Evolutionary conservation across 2,888 invertebrate genomes (phyloP).

Genomic region (Meta bourneti): DNA sequence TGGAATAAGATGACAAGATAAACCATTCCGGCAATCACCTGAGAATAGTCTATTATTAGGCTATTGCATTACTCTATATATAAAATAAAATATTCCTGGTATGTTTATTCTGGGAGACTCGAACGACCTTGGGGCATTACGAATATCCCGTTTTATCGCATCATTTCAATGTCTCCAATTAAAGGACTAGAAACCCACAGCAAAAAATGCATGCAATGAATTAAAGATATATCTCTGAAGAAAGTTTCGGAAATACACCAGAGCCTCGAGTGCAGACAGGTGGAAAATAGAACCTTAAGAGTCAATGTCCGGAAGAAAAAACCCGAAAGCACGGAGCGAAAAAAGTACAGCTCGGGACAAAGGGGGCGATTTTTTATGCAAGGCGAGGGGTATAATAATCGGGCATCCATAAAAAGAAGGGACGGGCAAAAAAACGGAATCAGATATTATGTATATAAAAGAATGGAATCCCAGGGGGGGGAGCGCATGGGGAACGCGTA

Average conservation of each 20-base stretch:
- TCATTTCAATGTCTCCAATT: neutral
- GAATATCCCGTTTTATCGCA: neutral
- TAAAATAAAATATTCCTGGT: neutral
- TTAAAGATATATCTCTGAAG: neutral
- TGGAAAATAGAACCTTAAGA: slow-evolving; percentile 65
- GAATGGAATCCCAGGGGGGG: slow-evolving; percentile 37
- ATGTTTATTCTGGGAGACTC: neutral
- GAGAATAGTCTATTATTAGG: neutral
- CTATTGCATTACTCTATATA: neutral
- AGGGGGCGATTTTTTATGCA: slow-evolving; percentile 26
- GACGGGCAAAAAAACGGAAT: neutral
- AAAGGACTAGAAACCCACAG: neutral
- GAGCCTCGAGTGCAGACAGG: slow-evolving; percentile 57
- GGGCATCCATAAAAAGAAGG: slow-evolving; percentile 38
- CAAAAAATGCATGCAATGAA: too few relatives aligned
- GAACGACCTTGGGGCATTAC: neutral
- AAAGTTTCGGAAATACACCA: slow-evolving; percentile 1
- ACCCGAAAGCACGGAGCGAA: slow-evolving; percentile 8
- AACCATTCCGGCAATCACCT: neutral
- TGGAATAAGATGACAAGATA: slow-evolving; percentile 1
- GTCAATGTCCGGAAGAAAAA: slow-evolving; percentile 47
- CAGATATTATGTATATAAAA: slow-evolving; percentile 50
- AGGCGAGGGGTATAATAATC: slow-evolving; percentile 12
- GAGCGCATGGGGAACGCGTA: slow-evolving; percentile 8
- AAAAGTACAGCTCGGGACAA: neutral